Base-by-base conservation (phyloP, 2,113 vertebrate species). In the Suncus etruscus region DNA sequence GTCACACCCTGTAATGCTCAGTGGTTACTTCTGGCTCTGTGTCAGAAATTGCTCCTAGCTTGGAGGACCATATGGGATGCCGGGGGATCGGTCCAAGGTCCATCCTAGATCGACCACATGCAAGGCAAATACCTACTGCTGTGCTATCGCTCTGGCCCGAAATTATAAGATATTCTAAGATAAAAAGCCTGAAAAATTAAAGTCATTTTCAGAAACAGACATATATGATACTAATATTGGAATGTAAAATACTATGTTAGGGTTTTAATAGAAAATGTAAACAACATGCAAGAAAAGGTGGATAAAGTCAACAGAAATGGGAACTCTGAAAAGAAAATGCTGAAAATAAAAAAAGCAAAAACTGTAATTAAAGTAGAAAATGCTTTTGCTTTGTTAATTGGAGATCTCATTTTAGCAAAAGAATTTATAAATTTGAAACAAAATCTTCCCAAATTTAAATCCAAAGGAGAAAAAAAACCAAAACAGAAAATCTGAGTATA, bases 161-260 rank as follows among this genome's bases (percentile, higher is more conserved):
- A 39, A 39, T 39, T 39, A 39, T 39, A 39, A 39, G 39, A 39
- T 39, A 39, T 39, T 39, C 39, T 39, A 39, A 39, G 70, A 50
- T 4, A 39, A 15, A 20, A 78, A 22, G 75, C 15, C 61, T 66
- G 72, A 73, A 63, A 65, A 24, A 68, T 16, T 61, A 20, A 61
- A 61, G 58, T 6, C 20, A 61, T 61, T 16, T 20, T 61, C 58
- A 61, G 7, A 61, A 16, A 20, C 58, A 61, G 58, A 16, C 58
- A 69, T 11, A 63, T 50, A 29, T 76, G 15, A 69, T 2, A 39
- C n/a, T 68, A 32, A 80, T 65, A 9, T 47, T 86, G 31, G 25
- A 68, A 69, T 76, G 76, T 45, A 50, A 10, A 79, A 31, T 83
- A 89, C 27, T 65, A 14, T 92, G 45, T 76, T 61, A 76, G 78